These are phyloP conservation scores for Heptranchias perlo DNA, from an alignment of 2,113 vertebrate species.

Conservation along the genomic window DNA sequence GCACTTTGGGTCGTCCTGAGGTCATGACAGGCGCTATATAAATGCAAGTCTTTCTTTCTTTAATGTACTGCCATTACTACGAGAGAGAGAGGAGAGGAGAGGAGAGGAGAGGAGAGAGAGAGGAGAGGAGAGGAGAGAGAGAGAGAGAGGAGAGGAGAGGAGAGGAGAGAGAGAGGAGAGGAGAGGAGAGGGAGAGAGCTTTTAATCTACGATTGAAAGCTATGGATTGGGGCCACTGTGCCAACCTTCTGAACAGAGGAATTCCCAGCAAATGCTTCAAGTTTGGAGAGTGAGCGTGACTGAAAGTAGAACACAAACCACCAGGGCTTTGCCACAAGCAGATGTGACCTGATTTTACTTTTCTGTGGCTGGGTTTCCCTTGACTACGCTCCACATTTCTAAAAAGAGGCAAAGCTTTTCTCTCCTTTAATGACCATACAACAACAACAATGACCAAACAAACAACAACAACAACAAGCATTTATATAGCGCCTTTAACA, in stretches of 20 bases:
- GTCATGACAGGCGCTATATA: neutral
- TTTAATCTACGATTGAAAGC: neutral
- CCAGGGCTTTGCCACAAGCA: neutral
- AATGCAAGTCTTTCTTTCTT: neutral
- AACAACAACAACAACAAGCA: neutral
- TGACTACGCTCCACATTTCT: neutral
- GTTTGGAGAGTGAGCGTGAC: neutral
- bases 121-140: too few relatives aligned
- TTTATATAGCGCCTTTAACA: neutral
- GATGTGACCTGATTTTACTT: neutral
- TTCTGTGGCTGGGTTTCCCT: neutral
- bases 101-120: too few relatives aligned
- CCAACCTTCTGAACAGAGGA: neutral
- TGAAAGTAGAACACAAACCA: conserved; percentile 8
- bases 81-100: too few relatives aligned
- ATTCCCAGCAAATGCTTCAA: neutral
- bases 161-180: too few relatives aligned
- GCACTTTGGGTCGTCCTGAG: neutral
- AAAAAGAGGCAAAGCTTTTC: neutral
- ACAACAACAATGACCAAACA: neutral
- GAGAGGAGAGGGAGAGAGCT: too few relatives aligned
- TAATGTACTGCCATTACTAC: neutral
- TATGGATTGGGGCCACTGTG: neutral
- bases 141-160: too few relatives aligned
- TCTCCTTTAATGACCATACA: neutral